A percentile compares a stretch with the other conserved stretches of the same genome.
phyloP scores from a whole-genome alignment of 2,113 vertebrate species.

The Boulengeromyrus knoepffleri region DNA sequence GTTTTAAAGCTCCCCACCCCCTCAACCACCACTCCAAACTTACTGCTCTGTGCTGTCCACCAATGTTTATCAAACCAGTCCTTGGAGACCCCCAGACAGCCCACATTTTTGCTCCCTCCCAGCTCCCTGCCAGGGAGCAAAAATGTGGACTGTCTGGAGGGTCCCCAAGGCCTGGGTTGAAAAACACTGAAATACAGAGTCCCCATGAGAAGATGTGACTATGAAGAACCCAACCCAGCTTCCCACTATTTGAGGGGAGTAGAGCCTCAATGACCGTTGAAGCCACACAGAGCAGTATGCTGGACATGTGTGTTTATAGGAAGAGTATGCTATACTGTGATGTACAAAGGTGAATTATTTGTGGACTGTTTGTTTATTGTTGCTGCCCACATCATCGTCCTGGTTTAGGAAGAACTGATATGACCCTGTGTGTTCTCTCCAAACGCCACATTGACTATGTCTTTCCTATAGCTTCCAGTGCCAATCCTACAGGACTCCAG shows the following conservation, averaged over 20 bases:
- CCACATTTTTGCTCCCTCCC: neutral
- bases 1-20: neutral
- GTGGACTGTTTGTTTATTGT: neutral
- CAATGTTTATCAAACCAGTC: neutral
- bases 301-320: neutral
- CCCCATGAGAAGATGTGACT: neutral
- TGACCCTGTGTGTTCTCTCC: neutral
- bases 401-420: neutral
- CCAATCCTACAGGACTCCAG: conserved; percentile 48
- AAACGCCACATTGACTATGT: conserved; percentile 13
- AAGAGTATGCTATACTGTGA: neutral
- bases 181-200: neutral
- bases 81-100: neutral
- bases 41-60: neutral
- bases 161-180: neutral
- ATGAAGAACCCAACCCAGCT: neutral
- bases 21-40: neutral
- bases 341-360: neutral
- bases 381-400: neutral
- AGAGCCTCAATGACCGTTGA: neutral
- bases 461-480: conserved; percentile 37
- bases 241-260: neutral
- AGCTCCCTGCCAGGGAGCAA: neutral
- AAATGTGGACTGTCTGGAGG: neutral
- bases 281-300: neutral